Evolutionary conservation across 2,888 invertebrate species (phyloP).

Genomic region (Athripsodes cinereus): DNA sequence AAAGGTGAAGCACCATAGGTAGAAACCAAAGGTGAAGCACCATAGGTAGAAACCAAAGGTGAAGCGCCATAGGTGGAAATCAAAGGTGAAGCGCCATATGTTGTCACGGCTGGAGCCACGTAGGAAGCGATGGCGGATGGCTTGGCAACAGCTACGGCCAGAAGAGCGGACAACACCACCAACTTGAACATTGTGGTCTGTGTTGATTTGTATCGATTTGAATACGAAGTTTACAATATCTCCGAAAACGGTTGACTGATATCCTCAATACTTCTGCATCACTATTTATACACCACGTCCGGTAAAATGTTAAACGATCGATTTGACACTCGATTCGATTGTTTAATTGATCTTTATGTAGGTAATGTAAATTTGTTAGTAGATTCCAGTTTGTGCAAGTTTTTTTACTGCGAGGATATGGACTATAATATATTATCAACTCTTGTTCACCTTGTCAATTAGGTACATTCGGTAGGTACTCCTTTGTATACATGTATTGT

Average conservation of each 20-base stretch:
- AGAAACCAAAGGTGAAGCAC: constrained; percentile 22
- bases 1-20: constrained; percentile 39
- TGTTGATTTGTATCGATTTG: constrained; percentile 35
- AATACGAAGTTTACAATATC: constrained; percentile 23
- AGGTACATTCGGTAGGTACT: too few species aligned
- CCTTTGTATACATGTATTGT: too few species aligned
- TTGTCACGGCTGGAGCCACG: constrained; percentile 28
- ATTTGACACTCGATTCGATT: too few species aligned
- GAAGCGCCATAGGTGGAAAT: constrained; percentile 31
- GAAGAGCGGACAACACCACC: constrained; percentile 57
- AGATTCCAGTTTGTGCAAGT: too few species aligned
- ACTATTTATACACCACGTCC: constrained; percentile 19
- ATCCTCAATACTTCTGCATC: background rate
- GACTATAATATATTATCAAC: too few species aligned
- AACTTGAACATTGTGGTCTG: constrained; percentile 49
- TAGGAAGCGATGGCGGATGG: constrained; percentile 35
- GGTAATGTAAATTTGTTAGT: too few species aligned
- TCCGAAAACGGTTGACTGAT: constrained; percentile 27
- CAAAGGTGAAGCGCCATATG: constrained; percentile 17
- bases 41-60: constrained; percentile 33
- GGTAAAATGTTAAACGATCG: too few species aligned
- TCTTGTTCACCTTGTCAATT: too few species aligned
- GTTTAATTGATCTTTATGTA: too few species aligned
- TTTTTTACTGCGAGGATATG: too few species aligned
- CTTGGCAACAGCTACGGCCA: constrained; percentile 54